phyloP scores from a whole-genome alignment of 2,113 vertebrate genomes.

The Arvicanthis niloticus region DNA sequence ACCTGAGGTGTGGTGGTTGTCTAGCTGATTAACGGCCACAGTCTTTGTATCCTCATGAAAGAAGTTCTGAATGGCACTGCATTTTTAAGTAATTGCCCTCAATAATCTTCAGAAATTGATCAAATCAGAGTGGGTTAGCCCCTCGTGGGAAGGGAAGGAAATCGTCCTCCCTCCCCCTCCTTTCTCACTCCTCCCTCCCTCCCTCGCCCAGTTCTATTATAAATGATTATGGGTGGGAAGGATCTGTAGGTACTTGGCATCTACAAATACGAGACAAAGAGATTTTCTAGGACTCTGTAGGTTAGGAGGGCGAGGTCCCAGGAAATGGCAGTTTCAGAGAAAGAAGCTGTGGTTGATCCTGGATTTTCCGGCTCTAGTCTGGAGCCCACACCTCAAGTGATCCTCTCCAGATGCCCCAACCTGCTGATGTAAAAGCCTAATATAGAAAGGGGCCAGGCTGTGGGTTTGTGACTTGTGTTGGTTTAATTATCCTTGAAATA shows the following conservation, averaged over 20 bases:
- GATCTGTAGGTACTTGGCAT: neutral
- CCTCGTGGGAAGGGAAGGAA: neutral
- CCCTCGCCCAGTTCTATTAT: neutral
- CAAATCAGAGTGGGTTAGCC: neutral
- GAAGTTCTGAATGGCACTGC: neutral
- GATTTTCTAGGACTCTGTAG: neutral
- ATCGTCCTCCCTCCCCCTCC: no score
- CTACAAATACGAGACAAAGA: neutral
- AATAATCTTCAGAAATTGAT: neutral
- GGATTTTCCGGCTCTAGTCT: neutral
- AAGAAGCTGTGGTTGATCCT: neutral
- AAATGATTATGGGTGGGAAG: neutral
- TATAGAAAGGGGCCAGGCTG: neutral
- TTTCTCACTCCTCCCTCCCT: no score
- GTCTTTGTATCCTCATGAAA: neutral
- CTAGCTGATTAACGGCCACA: neutral
- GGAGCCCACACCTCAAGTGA: neutral
- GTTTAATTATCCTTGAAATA: conserved; percentile 19
- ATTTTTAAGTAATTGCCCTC: neutral
- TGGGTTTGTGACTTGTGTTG: neutral
- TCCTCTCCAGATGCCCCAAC: neutral
- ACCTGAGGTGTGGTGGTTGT: neutral
- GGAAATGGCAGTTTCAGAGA: neutral
- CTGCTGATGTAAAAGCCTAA: neutral
- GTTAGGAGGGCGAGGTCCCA: neutral